phyloP scores from a whole-genome alignment of 2,113 vertebrate genomes.

The Salminus brasiliensis region DNA sequence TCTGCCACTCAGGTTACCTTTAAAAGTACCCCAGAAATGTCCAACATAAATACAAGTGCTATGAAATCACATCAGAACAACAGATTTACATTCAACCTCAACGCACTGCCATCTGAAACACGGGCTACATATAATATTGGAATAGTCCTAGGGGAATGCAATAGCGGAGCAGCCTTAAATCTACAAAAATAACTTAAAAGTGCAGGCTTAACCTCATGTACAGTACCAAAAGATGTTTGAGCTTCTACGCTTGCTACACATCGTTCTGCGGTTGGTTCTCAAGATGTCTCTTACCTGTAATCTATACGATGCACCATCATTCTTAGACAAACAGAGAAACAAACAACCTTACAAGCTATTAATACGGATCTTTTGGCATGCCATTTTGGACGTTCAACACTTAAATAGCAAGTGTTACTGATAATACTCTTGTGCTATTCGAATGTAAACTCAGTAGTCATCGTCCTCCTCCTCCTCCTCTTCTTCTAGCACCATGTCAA shows the following conservation, averaged over 20 bases:
- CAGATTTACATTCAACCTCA: constrained; percentile 37
- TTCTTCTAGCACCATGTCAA: constrained; percentile 66
- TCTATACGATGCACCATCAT: constrained; percentile 32
- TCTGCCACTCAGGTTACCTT: constrained; percentile 21
- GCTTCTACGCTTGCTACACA: constrained; percentile 50
- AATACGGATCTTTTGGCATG: constrained; percentile 37
- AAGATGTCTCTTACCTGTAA: constrained; percentile 16
- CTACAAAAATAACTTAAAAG: constrained; percentile 44
- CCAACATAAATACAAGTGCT: constrained; percentile 29
- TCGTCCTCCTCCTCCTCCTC: constrained; percentile 66
- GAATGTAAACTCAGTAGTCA: constrained; percentile 67
- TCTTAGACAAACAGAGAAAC: constrained; percentile 25
- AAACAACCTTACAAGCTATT: neutral
- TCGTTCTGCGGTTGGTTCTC: constrained; percentile 25
- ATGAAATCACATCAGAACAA: constrained; percentile 19
- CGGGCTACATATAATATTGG: constrained; percentile 28
- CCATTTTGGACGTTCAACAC: constrained; percentile 32
- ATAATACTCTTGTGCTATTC: constrained; percentile 26
- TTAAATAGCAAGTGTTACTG: constrained; percentile 28
- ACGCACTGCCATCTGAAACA: constrained; percentile 40
- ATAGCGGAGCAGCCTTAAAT: constrained; percentile 23
- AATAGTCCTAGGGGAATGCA: constrained; percentile 8
- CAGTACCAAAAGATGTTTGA: constrained; percentile 48
- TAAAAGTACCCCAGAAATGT: constrained; percentile 20
- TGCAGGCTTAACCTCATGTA: constrained; percentile 34